phyloP scores from a whole-genome alignment of 2,113 vertebrate genomes.

The Australoheros scitulus region DNA sequence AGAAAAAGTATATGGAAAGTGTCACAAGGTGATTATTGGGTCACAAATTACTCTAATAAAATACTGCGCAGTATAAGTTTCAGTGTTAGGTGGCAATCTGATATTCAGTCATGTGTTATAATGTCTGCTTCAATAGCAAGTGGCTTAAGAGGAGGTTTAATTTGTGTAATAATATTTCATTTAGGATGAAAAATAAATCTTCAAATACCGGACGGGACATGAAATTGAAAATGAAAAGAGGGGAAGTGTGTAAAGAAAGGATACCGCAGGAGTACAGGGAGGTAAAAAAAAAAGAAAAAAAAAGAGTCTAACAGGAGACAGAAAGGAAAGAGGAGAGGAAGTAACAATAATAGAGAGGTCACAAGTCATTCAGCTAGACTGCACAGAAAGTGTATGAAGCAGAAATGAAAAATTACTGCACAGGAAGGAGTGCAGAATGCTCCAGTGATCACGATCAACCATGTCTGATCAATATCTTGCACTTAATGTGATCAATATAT shows the following conservation, averaged over 20 bases:
- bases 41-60: conserved; percentile 36
- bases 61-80: conserved; percentile 19
- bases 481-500: conserved; percentile 38
- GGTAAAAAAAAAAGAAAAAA: conserved; percentile 5
- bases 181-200: conserved; percentile 10
- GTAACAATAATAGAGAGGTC: neutral
- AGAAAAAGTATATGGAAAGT: neutral
- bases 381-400: neutral
- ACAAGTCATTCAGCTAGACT: neutral
- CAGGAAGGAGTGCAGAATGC: neutral
- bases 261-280: neutral
- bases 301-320: neutral
- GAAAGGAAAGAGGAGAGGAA: neutral
- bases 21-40: conserved; percentile 11
- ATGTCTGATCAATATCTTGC: conserved; percentile 34
- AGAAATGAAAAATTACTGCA: conserved; percentile 10
- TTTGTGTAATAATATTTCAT: neutral
- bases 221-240: conserved; percentile 11
- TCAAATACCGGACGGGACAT: neutral
- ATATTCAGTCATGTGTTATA: conserved; percentile 25
- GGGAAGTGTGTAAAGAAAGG: neutral
- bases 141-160: neutral
- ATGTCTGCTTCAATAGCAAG: neutral
- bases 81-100: neutral
- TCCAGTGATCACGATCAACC: conserved; percentile 16